Base-by-base conservation (phyloP, 2,888 invertebrate species). In the Chorisops tibialis region DNA sequence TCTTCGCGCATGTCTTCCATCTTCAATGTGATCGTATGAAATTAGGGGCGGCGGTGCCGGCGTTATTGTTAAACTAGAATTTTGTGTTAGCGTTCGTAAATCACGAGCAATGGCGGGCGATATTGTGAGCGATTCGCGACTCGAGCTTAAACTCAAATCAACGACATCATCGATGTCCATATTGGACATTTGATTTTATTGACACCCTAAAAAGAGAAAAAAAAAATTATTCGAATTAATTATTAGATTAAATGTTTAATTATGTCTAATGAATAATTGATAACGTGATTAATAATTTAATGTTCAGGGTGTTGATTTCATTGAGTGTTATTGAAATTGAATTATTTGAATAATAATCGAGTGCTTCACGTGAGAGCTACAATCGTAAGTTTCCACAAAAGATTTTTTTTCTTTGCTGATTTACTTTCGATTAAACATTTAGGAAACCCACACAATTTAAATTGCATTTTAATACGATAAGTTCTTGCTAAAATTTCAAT, bases 121-220 rank as follows among this genome's bases (percentile, higher is more conserved):
- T 71, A 78, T 78, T 51, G 76, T 77, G 35, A 77, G 67, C 60
- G 78, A 75, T 69, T 79, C 79, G 65, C 78, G 71, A n/a, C 76
- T 76, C 58, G 77, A 73, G 56, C 75, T 75, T 48, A 92, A 85
- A 80, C 92, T 93, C 72, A 93, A 84, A 83, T 93, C 93, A 72
- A 93, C 92, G 69, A 92, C 92, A 74, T 93, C 91, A 81, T 92
- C 91, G 76, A 91, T 86, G 79, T 93, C 92, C 92, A 93, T 93
- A 81, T 85, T 87, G 75, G 83, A 83, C 83, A 79, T 78, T 67
- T 72, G 71, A 66, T 71, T 70, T 70, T 73, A 71, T 68, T 63
- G 63, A 63, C 64, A 66, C 70, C 70, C 77, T 76, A 70, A 21
- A 72, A 74, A 49, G 11, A 45, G 56, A 63, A 47, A 66, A 51